These are phyloP conservation scores for Enteromius thamalakanensis DNA, from an alignment of 2,797 vertebrate species.

Conservation along the genomic window DNA sequence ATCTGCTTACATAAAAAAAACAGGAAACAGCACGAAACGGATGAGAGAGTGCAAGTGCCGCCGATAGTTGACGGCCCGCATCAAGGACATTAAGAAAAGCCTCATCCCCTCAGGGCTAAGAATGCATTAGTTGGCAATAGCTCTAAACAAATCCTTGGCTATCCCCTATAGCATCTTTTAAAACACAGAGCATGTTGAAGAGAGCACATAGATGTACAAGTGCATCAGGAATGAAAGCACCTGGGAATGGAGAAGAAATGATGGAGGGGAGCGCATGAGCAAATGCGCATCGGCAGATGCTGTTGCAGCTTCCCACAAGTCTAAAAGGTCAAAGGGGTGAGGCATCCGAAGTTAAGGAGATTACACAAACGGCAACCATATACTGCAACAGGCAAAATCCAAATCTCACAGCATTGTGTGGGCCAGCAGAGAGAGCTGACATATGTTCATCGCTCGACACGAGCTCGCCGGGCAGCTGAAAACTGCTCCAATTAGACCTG, in stretches of 20 bases:
- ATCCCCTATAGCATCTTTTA: constrained; percentile 53
- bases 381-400: constrained; percentile 59
- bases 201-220: constrained; percentile 38
- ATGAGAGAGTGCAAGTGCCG: background rate
- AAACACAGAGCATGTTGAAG: background rate
- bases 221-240: constrained; percentile 54
- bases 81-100: constrained; percentile 38
- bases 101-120: constrained; percentile 39
- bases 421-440: constrained; percentile 53
- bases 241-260: constrained; percentile 31
- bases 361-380: constrained; percentile 61
- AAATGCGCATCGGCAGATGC: constrained; percentile 56
- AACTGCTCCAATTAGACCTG: constrained; percentile 29
- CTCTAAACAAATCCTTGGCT: constrained; percentile 64
- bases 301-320: constrained; percentile 61
- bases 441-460: constrained; percentile 56
- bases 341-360: constrained; percentile 76
- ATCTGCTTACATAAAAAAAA: background rate
- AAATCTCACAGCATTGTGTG: constrained; percentile 59
- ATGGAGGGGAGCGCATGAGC: background rate
- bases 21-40: background rate
- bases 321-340: constrained; percentile 66
- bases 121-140: constrained; percentile 62
- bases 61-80: background rate
- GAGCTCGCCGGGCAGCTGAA: constrained; percentile 10